Evolutionary conservation across 2,113 vertebrate species (phyloP).

Genomic region (Tenebrosternarchus preto): DNA sequence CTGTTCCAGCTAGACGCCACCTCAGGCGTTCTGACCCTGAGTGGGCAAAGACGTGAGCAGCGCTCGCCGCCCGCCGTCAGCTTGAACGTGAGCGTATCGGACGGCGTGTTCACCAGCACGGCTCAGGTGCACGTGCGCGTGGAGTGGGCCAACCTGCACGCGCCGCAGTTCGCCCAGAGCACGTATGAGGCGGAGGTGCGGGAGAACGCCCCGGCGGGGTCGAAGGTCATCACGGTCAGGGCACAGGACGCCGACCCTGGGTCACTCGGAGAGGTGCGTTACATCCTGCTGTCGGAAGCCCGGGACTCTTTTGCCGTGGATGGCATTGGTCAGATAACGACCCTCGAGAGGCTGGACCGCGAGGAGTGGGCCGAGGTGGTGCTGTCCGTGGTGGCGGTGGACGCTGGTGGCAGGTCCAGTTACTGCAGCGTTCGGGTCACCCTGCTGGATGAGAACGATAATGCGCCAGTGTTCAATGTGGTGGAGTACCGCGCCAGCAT

Average conservation of each 20-base stretch:
- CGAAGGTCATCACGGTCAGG: conserved; percentile 84
- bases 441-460: conserved; percentile 94
- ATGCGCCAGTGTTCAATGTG: conserved; percentile 82
- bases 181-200: conserved; percentile 86
- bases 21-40: conserved; percentile 86
- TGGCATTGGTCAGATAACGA: conserved; percentile 83
- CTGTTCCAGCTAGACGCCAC: conserved; percentile 88
- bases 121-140: conserved; percentile 91
- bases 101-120: conserved; percentile 92
- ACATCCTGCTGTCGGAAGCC: conserved; percentile 88
- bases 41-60: conserved; percentile 83
- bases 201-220: conserved; percentile 86
- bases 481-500: conserved; percentile 90
- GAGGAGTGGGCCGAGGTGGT: conserved; percentile 82
- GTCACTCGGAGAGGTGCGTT: conserved; percentile 81
- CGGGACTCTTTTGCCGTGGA: conserved; percentile 89
- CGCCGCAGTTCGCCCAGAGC: conserved; percentile 86
- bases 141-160: conserved; percentile 86
- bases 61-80: conserved; percentile 89
- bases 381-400: conserved; percentile 84
- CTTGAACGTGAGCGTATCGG: conserved; percentile 93
- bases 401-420: conserved; percentile 84
- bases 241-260: conserved; percentile 90
- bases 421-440: conserved; percentile 88
- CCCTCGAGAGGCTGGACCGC: conserved; percentile 86